Percentiles rank a stretch among this genome's conserved stretches.
These are phyloP conservation scores for Hydriomena furcata DNA, from an alignment of 2,888 invertebrate genomes.

Conservation along the genomic window DNA sequence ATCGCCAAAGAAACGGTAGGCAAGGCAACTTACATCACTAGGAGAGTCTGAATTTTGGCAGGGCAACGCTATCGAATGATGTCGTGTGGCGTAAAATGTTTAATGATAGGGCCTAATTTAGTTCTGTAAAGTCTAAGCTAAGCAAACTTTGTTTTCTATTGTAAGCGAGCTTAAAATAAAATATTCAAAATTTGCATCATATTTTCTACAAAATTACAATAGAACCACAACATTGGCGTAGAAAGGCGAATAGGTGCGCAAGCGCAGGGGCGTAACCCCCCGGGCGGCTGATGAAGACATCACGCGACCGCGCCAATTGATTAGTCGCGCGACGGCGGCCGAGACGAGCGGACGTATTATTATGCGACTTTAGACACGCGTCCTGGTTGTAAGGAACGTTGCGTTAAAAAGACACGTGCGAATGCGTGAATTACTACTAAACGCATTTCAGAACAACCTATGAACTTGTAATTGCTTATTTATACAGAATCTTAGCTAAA, in stretches of 20 bases:
- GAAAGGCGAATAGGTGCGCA: slow-evolving; percentile 47
- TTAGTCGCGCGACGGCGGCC: slow-evolving; percentile 78
- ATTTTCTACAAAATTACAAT: slow-evolving; percentile 29
- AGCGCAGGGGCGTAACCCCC: slow-evolving; percentile 75
- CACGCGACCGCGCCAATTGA: slow-evolving; percentile 78
- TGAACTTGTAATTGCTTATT: no score
- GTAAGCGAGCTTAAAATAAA: slow-evolving; percentile 4
- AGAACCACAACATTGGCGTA: slow-evolving; percentile 28
- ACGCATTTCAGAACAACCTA: not conserved
- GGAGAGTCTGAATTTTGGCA: no score
- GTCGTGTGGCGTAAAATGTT: no score
- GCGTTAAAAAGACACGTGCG: slow-evolving; percentile 37
- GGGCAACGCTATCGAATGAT: no score
- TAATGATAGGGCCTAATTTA: no score
- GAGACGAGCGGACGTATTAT: slow-evolving; percentile 69
- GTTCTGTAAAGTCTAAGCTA: no score
- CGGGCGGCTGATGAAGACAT: slow-evolving; percentile 81
- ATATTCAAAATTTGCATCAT: slow-evolving; percentile 19
- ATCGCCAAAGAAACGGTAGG: no score
- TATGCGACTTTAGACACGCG: slow-evolving; percentile 78
- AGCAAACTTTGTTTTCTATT: slow-evolving; percentile 2
- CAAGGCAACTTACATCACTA: no score
- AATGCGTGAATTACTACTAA: slow-evolving; percentile 29
- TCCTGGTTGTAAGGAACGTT: slow-evolving; percentile 42
- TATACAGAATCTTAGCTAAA: no score